Base-by-base conservation (phyloP, 1,140 invertebrate genomes). In the Gonioctena quinquepunctata region DNA sequence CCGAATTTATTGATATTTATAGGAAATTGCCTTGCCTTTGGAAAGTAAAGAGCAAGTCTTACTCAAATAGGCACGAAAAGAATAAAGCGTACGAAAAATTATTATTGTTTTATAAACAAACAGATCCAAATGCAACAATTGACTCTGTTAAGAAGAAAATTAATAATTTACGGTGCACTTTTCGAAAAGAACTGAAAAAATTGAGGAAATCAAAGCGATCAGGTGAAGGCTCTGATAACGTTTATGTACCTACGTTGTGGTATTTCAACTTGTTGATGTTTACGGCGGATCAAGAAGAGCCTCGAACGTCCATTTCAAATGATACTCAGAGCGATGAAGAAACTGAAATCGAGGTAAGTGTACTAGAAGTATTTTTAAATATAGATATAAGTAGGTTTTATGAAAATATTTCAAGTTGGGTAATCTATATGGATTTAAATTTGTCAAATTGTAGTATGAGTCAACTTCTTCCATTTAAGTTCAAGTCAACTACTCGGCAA, bases 61-160 rank as follows among this genome's bases (percentile, higher is more conserved):
- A 33, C n/a, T 33, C 28, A 33, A 33, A 33, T 13, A 33, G 28
- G n/a, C 28, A 33, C 8, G 8, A 11, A 13, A 7, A 13, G 8
- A 13, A 33, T 33, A 33, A 33, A 33, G 28, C 28, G n/a, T 33
- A 33, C n/a, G 28, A 7, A 13, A 11, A 7, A 13, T 33, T 33
- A 26, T 76, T 0, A 33, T 13, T 11, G n/a, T 33, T 11, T 56
- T 56, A 56, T 56, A 56, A 56, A 56, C 8, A 16, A 11, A 11
- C 16, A 11, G 70, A 79, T 26, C 72, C 74, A 49, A 5, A 63
- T 0, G 80, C 80, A 3, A 75, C 70, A 13, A 73, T 61, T 7
- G 77, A 79, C 19, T 76, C 73, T 13, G 79, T 81, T 2, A 23
- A 22, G 11, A 57, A 57, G 7, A 57, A 57, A 57, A 57, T 57